Evolutionary conservation across 2,888 invertebrate genomes (phyloP), one percentile per base, ranked within the genome.

Genomic region (Epistrophella euchroma): DNA sequence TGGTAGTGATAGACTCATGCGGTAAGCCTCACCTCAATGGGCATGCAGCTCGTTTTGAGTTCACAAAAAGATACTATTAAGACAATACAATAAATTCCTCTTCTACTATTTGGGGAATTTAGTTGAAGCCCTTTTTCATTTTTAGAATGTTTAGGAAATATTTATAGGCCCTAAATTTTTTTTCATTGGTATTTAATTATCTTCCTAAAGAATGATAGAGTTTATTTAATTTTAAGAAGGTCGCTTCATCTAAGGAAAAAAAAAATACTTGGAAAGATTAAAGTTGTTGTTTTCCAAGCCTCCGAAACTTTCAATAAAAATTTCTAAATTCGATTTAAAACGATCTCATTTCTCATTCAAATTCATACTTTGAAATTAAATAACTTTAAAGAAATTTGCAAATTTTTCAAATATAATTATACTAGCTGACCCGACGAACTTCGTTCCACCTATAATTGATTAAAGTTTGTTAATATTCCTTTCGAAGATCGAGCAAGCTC

Each of bases 21-120:
- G 50, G 50, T 52, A 52, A 52, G 50, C 25, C 52, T 52, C 15
- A 52, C 25, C 52, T 52, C 15, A 52, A 25, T 52, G 52, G 15
- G 52, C 25, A 15, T 9, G 0, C 2, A 52, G 52, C 25, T 52
- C 7, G 15, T 52, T 52, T 52, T 9, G n/a, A 52, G 25, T 52
- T 52, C 47, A 50, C 11, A 13, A 50, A 22, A 50, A 50, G 5
- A 50, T 15, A 40, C 40, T 40, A 50, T 28, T 5, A 4, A 3
- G 15, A 50, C 3, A 50, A 22, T 50, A 15, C 13, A 13, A 50
- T 50, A 50, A 50, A 50, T 50, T 50, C 50, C 2, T 15, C 5
- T 50, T 47, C 2, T 19, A 19, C 19, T 47, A 47, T 22, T 50
- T 50, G 22, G 22, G 15, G 22, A 50, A 50, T 15, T 50, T 22